Conservation (phyloP, 2,113 vertebrate genomes). For the Gorsachius goisagi region DNA sequence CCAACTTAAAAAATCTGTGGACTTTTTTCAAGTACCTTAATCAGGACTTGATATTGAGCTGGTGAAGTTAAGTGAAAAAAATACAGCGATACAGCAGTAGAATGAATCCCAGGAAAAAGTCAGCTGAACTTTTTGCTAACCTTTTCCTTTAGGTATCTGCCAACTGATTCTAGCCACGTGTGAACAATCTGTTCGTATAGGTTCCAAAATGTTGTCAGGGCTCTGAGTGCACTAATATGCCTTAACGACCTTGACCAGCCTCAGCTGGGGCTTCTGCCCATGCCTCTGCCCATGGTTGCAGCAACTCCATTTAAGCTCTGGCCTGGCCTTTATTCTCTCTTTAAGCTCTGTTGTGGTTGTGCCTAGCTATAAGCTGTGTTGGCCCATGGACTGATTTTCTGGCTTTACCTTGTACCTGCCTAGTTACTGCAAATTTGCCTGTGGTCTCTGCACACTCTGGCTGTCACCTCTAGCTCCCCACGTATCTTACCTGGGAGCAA, state of each 20-base stretch:
- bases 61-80: neutral
- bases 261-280: neutral
- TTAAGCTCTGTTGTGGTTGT: accelerated
- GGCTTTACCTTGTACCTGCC: accelerated
- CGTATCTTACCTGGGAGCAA: accelerated
- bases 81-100: neutral
- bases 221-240: neutral
- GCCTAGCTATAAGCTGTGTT: accelerated
- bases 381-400: accelerated
- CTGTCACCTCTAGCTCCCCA: accelerated
- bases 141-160: neutral
- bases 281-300: accelerated
- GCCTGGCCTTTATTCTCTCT: accelerated
- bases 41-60: neutral
- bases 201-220: neutral
- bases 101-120: neutral
- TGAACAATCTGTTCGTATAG: accelerated
- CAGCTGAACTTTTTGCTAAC: neutral
- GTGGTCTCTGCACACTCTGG: accelerated
- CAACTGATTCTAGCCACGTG: neutral
- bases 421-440: accelerated
- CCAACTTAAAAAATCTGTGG: neutral
- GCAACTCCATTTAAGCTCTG: neutral
- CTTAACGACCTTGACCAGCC: accelerated
- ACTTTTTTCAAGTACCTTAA: neutral